These are phyloP conservation scores for Lepidotrigona ventralis DNA, from an alignment of 1,140 invertebrate species.

Conservation along the genomic window DNA sequence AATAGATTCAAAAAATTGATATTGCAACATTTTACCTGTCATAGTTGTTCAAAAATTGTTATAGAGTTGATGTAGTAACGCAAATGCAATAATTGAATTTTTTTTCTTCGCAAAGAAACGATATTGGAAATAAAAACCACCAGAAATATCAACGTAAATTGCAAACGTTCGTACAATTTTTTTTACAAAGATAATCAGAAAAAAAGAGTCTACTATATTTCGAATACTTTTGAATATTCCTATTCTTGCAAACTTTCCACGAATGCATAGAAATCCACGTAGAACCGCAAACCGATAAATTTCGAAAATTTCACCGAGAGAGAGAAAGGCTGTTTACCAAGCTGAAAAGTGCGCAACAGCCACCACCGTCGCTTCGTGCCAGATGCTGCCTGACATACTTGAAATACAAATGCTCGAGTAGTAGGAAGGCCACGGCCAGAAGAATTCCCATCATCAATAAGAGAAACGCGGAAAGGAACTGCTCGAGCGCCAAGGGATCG, in stretches of 20 bases:
- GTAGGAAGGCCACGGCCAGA: conserved; percentile 90
- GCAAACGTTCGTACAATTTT: too few relatives aligned
- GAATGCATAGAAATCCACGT: too few relatives aligned
- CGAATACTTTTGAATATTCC: too few relatives aligned
- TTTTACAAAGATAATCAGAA: too few relatives aligned
- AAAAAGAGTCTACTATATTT: too few relatives aligned
- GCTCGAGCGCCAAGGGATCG: conserved; percentile 96
- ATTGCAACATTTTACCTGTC: too few relatives aligned
- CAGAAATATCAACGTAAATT: too few relatives aligned
- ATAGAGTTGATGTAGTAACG: neutral
- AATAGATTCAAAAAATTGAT: too few relatives aligned
- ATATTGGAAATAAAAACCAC: neutral
- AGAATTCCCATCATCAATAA: conserved; percentile 96
- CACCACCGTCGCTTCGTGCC: conserved; percentile 92
- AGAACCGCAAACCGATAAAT: neutral
- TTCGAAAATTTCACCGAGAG: neutral
- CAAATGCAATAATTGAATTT: neutral
- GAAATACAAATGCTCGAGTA: conserved; percentile 97
- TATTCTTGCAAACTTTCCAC: too few relatives aligned
- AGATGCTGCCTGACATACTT: conserved; percentile 93
- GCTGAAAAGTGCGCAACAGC: conserved; percentile 95
- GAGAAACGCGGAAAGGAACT: conserved; percentile 98
- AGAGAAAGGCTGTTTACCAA: conserved; percentile 81
- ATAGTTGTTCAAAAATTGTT: neutral
- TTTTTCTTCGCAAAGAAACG: neutral